Conservation (phyloP, 2,888 invertebrate genomes). For the Chrysina gloriosa region DNA sequence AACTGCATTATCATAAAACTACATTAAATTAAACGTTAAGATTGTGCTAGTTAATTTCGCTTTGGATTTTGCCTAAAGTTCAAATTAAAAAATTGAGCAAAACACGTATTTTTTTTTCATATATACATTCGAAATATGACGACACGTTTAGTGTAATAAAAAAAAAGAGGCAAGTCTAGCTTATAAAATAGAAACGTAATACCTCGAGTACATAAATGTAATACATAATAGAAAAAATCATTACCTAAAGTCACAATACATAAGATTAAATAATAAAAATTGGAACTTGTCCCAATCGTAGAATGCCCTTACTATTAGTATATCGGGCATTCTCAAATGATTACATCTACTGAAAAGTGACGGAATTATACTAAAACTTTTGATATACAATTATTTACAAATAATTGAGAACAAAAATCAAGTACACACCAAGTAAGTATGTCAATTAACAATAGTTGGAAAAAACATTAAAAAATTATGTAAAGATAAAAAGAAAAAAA, state of each 20-base stretch:
- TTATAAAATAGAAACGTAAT: conserved; percentile 35
- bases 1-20: conserved; percentile 31
- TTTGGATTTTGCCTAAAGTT: conserved; percentile 29
- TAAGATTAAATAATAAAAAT: conserved; percentile 19
- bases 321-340: background rate
- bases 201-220: conserved; percentile 32
- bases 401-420: conserved; percentile 25
- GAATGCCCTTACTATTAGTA: background rate
- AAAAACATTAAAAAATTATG: background rate
- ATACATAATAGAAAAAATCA: conserved; percentile 22
- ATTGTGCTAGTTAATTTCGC: conserved; percentile 27
- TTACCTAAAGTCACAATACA: conserved; percentile 28
- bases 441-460: background rate
- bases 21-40: conserved; percentile 11
- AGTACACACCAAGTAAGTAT: conserved; percentile 22
- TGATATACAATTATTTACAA: conserved; percentile 36
- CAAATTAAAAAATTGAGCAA: conserved; percentile 43
- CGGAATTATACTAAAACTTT: conserved; percentile 14
- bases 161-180: conserved; percentile 29
- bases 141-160: conserved; percentile 2
- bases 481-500: too few relatives aligned
- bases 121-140: conserved; percentile 22
- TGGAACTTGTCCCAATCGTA: background rate
- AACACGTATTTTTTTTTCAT: conserved; percentile 5
- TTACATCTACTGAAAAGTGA: background rate